Base-by-base conservation (phyloP, 2,888 invertebrate genomes). In the Athripsodes cinereus region DNA sequence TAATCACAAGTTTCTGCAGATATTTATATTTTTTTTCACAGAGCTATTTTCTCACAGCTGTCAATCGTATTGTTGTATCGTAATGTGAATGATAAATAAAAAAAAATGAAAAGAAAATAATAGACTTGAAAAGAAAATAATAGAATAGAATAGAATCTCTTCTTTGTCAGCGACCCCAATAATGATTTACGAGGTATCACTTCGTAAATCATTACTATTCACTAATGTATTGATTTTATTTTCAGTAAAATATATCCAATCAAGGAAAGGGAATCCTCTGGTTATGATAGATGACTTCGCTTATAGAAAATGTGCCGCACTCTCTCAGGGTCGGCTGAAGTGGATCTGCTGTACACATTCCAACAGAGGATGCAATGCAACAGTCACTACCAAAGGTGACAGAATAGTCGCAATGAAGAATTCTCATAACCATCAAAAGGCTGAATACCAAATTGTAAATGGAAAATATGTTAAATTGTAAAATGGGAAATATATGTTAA, bases 271-370 rank as follows among this genome's bases (percentile, higher is more conserved):
- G 13, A 21, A 21, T 48, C 48, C 20, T 3, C 13, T 48, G 48
- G 10, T 48, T 10, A 8, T 48, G 48, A 3, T 21, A 13, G 22
- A 48, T 20, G 48, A 21, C 3, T 48, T 21, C 16, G 22, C 48
- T 3, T 48, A 21, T 19, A 21, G 48, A 8, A 48, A 48, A 21
- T 21, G 22, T 19, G 20, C 20, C 8, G 22, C 16, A 8, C 16
- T 40, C n/a, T 40, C 40, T 3, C 40, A 40, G 13, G 22, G 20
- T 6, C 35, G 55, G 20, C 16, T 55, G 22, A 31, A 49, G 10
- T 55, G 55, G 55, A 48, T 49, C 20, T 55, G 55, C 22, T 50
- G 49, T 20, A 46, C 49, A 20, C 34, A 48, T 20, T 22, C 18
- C 40, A 40, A 40, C 47, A 54, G 46, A 31, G 21, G 21, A 6